Percentiles rank a stretch among this genome's conserved stretches.
phyloP scores from a whole-genome alignment of 1,140 invertebrate species.

The Arion vulgaris region DNA sequence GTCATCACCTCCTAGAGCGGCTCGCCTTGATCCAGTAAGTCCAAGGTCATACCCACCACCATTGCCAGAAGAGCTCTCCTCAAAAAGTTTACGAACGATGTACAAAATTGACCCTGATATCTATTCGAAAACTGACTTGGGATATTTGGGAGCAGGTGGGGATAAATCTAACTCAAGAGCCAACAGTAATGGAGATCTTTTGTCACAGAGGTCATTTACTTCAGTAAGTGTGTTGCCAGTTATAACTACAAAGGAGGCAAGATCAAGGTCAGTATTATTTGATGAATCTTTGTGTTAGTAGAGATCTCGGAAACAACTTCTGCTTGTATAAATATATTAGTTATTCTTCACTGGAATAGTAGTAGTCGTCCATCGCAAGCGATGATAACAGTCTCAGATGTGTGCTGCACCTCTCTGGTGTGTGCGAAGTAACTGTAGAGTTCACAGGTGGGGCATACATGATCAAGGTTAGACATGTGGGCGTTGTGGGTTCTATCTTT shows the following conservation, averaged over 20 bases:
- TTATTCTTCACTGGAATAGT: too few relatives aligned
- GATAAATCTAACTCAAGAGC: constrained; percentile 16
- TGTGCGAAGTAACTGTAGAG: too few relatives aligned
- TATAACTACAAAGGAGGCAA: constrained; percentile 63
- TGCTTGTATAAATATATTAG: too few relatives aligned
- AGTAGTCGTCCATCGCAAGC: too few relatives aligned
- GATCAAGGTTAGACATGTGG: too few relatives aligned
- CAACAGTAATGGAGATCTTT: constrained; percentile 42
- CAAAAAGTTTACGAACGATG: constrained; percentile 52
- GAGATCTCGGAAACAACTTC: too few relatives aligned
- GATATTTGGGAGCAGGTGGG: constrained; percentile 15
- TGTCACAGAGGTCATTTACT: constrained; percentile 59
- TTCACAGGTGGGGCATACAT: too few relatives aligned
- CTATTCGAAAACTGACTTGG: constrained; percentile 32
- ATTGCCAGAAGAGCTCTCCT: constrained; percentile 51
- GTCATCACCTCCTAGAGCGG: background rate
- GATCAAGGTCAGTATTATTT: constrained; percentile 59
- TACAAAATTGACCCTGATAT: constrained; percentile 56
- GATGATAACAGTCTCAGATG: too few relatives aligned
- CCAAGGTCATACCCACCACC: constrained; percentile 55
- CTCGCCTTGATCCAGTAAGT: constrained; percentile 28
- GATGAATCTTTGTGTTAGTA: background rate
- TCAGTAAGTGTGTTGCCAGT: constrained; percentile 54
- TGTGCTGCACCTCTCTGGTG: too few relatives aligned
- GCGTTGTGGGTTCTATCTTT: too few relatives aligned